Evolutionary conservation across 53 echinoderm and acorn worm genomes (phyloP).

Genomic region (Antedon mediterranea): DNA sequence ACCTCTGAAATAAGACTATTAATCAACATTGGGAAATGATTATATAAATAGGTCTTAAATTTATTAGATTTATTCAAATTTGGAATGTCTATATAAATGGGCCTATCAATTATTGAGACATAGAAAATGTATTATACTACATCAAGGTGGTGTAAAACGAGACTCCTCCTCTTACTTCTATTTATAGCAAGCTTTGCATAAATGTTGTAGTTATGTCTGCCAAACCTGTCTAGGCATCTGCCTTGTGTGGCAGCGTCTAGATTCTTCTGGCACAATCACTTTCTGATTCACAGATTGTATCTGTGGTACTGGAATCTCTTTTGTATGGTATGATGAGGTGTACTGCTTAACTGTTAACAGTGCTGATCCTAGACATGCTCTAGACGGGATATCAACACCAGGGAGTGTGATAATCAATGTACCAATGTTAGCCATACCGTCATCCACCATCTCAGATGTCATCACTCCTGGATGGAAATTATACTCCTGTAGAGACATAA

Average conservation of each 20-base stretch:
- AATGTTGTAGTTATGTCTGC: too few species aligned
- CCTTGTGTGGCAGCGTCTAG: neutral
- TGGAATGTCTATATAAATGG: too few species aligned
- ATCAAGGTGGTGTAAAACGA: too few species aligned
- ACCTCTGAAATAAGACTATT: too few species aligned
- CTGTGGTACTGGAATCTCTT: neutral
- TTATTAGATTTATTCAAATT: too few species aligned
- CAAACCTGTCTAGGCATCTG: neutral
- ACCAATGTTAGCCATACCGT: constrained; percentile 71
- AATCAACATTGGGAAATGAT: too few species aligned
- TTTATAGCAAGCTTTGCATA: too few species aligned
- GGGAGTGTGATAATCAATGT: constrained; percentile 79
- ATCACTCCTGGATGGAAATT: constrained; percentile 42
- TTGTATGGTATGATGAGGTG: neutral
- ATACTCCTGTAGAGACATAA: constrained; percentile 23
- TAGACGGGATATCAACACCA: constrained; percentile 41
- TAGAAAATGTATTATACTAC: too few species aligned
- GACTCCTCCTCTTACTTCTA: too few species aligned
- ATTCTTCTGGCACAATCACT: neutral
- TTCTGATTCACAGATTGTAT: neutral
- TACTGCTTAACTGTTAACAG: constrained; percentile 45
- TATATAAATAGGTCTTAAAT: too few species aligned
- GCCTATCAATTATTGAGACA: too few species aligned
- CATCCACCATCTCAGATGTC: constrained; percentile 70
- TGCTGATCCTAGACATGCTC: constrained; percentile 81